These are phyloP conservation scores for Aquatica leii DNA, from an alignment of 2,888 invertebrate genomes.

Conservation along the genomic window DNA sequence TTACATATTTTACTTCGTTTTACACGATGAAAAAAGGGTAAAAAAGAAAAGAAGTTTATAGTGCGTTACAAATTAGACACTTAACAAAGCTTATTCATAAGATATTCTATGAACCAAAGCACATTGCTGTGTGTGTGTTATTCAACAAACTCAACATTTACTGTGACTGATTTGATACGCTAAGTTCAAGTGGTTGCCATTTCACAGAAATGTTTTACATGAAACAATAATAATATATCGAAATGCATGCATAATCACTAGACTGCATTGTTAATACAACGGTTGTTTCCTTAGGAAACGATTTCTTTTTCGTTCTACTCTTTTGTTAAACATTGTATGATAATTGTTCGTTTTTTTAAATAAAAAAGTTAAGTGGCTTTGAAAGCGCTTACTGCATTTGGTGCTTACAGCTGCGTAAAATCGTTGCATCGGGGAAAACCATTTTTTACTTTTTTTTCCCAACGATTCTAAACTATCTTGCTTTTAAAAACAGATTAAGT, in stretches of 20 bases:
- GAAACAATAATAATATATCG: slow-evolving; percentile 40
- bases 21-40: no score
- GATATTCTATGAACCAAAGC: slow-evolving; percentile 17
- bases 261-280: slow-evolving; percentile 5
- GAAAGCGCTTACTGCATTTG: no score
- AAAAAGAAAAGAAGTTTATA: slow-evolving; percentile 16
- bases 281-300: neutral
- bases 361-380: no score
- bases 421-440: no score
- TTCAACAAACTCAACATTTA: neutral
- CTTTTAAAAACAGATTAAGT: no score
- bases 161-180: slow-evolving; percentile 41
- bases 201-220: slow-evolving; percentile 43
- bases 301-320: no score
- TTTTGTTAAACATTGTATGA: no score
- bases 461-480: no score
- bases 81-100: slow-evolving; percentile 26
- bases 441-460: no score
- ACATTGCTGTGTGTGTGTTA: neutral
- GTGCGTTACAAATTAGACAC: slow-evolving; percentile 23
- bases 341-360: no score
- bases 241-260: slow-evolving; percentile 42
- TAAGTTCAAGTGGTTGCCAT: slow-evolving; percentile 19
- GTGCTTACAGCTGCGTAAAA: no score
- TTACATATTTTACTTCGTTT: no score